A percentile compares a stretch with the other conserved stretches of the same genome.
These are phyloP conservation scores for Origma solitaria DNA, from an alignment of 2,113 vertebrate species.

Conservation along the genomic window DNA sequence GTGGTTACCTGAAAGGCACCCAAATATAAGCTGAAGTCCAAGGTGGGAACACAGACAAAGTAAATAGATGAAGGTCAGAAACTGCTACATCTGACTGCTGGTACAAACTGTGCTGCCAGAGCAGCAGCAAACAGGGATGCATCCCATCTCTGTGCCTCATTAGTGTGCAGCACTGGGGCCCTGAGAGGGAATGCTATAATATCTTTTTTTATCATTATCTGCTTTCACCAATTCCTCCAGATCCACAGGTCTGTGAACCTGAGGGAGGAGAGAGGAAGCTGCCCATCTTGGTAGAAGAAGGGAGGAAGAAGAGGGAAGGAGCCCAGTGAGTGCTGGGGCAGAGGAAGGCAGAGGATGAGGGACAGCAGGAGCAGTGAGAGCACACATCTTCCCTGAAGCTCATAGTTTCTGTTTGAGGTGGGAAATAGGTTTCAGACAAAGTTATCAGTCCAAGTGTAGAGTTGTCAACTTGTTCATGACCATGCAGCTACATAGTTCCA, in stretches of 20 bases:
- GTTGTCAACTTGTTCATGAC: not conserved
- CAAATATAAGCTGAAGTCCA: not conserved
- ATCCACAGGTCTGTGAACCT: not conserved
- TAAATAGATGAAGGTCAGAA: not conserved
- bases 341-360: not conserved
- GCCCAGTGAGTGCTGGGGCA: not conserved
- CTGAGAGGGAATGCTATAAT: not conserved
- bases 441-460: not conserved
- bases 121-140: not conserved
- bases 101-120: not conserved
- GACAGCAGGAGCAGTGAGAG: not conserved
- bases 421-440: not conserved
- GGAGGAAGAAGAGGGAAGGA: not conserved
- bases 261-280: not conserved
- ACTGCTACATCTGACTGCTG: not conserved
- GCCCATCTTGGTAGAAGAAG: rapidly evolving
- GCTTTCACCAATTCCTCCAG: not conserved
- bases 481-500: not conserved
- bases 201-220: not conserved
- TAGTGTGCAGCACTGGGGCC: not conserved
- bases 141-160: not conserved
- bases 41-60: not conserved
- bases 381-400: not conserved
- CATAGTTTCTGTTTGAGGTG: not conserved
- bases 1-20: not conserved